These are phyloP conservation scores for Candidula unifasciata DNA, from an alignment of 2,888 invertebrate genomes.

Conservation along the genomic window DNA sequence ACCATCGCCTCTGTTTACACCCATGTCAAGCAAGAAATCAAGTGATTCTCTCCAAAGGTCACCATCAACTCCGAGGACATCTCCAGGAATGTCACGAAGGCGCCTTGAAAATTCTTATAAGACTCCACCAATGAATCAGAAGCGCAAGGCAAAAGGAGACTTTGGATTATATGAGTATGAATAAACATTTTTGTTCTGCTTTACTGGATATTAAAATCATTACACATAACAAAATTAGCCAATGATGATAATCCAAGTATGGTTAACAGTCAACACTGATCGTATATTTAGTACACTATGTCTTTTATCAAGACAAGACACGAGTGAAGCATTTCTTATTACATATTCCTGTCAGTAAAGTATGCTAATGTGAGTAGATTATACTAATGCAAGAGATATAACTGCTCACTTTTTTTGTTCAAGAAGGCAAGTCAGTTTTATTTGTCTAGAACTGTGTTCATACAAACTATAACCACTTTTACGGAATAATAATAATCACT, in stretches of 20 bases:
- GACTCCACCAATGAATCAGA: conserved; percentile 57
- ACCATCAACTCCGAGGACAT: conserved; percentile 57
- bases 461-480: not conserved
- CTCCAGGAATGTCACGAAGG: conserved; percentile 56
- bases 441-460: not conserved
- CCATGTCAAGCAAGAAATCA: conserved; percentile 56
- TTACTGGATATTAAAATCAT: not conserved
- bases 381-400: not conserved
- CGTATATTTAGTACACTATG: not conserved
- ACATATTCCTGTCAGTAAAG: not conserved
- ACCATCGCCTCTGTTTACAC: conserved; percentile 57
- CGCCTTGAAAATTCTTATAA: conserved; percentile 55
- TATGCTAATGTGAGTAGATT: not conserved
- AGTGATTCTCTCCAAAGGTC: conserved; percentile 58
- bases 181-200: not conserved
- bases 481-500: not conserved
- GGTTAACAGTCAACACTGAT: not conserved
- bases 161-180: conserved; percentile 48
- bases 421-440: not conserved
- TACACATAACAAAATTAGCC: not conserved
- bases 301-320: not conserved
- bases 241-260: no score
- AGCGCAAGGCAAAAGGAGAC: conserved; percentile 46
- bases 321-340: not conserved
- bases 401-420: not conserved